phyloP scores from a whole-genome alignment of 2,113 vertebrate genomes.

The Tachuris rubrigastra region DNA sequence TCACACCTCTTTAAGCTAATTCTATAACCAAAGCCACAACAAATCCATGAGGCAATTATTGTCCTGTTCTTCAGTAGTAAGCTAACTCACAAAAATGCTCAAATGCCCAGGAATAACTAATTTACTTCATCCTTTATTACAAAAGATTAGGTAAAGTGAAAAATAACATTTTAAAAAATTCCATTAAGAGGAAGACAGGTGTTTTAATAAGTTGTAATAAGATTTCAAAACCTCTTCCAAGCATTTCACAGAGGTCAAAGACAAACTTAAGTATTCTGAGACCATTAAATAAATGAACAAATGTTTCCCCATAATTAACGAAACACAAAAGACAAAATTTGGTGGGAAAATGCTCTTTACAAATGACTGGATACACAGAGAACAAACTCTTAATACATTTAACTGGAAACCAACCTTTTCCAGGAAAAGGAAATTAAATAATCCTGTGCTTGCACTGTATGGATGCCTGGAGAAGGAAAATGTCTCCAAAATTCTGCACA shows the following conservation, averaged over 20 bases:
- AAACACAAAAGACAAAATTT: neutral
- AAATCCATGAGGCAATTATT: neutral
- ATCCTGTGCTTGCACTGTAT: neutral
- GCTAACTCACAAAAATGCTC: neutral
- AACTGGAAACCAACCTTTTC: neutral
- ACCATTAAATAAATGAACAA: neutral
- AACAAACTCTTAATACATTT: neutral
- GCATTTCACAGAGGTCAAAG: neutral
- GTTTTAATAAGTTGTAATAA: neutral
- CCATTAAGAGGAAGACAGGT: neutral
- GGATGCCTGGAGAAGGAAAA: neutral
- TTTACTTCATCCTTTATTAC: neutral
- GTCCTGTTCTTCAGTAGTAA: neutral
- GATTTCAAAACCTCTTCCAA: neutral
- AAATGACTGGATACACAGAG: neutral
- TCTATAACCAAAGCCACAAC: neutral
- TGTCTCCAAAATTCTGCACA: neutral
- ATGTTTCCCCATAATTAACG: neutral
- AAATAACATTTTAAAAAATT: neutral
- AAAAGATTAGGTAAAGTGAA: neutral
- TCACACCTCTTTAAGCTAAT: neutral
- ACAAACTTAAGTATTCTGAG: neutral
- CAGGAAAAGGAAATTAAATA: neutral
- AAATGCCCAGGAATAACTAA: neutral
- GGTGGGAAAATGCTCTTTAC: fast-evolving